Conservation (phyloP, 2,113 vertebrate genomes). For the Felis chaus region DNA sequence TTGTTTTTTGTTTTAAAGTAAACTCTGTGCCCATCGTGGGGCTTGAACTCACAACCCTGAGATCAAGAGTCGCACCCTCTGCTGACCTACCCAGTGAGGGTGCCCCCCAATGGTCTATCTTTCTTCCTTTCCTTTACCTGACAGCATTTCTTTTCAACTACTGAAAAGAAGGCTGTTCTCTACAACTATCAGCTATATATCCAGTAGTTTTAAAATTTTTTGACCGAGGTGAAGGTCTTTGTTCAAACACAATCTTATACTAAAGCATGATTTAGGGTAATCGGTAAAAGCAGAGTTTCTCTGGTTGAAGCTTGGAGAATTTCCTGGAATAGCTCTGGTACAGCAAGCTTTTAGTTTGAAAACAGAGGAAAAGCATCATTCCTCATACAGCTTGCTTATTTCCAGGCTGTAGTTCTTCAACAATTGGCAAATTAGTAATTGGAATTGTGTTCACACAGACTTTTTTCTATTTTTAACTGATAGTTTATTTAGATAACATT, state of each 20-base stretch:
- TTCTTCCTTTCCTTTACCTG: not conserved
- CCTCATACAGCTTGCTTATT: conserved; percentile 29
- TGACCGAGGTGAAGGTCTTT: not conserved
- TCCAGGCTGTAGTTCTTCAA: conserved; percentile 38
- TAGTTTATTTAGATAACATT: conserved; percentile 48
- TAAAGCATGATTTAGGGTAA: not conserved
- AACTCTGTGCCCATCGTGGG: not conserved
- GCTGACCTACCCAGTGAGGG: not conserved
- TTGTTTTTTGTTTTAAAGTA: not conserved
- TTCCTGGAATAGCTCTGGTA: conserved; percentile 51
- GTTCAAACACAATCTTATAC: not conserved
- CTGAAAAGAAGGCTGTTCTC: not conserved
- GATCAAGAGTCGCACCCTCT: not conserved
- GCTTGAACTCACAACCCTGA: not conserved
- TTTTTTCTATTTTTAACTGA: conserved; percentile 46
- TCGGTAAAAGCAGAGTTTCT: not conserved
- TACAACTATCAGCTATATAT: not conserved
- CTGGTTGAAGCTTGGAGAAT: not conserved
- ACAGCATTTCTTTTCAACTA: not conserved
- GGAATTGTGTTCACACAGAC: not conserved
- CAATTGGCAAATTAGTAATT: conserved; percentile 34
- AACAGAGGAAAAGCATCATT: conserved; percentile 26
- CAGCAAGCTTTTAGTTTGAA: conserved; percentile 19
- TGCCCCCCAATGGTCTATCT: not conserved
- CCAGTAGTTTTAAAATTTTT: conserved; percentile 16